phyloP scores from a whole-genome alignment of 2,113 vertebrate species.

The Microtus montanus region DNA sequence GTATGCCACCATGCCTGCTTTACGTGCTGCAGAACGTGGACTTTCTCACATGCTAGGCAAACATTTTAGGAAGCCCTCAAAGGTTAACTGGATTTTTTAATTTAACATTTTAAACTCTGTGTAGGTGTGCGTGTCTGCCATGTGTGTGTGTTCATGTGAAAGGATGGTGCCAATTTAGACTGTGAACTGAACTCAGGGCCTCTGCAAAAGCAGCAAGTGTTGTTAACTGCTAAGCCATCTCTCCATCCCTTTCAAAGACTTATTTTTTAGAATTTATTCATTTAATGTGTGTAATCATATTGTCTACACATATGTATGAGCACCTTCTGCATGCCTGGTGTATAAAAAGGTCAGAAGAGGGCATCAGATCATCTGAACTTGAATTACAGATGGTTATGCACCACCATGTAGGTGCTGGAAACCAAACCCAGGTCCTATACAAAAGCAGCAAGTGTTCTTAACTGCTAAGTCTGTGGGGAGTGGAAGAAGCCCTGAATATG shows the following conservation, averaged over 20 bases:
- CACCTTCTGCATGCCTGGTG: neutral
- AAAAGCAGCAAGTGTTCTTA: neutral
- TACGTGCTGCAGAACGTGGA: neutral
- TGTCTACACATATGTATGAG: neutral
- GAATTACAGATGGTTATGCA: neutral
- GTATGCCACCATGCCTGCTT: neutral
- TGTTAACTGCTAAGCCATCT: neutral
- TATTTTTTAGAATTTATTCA: neutral
- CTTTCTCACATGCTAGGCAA: neutral
- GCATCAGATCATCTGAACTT: neutral
- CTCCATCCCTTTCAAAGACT: neutral
- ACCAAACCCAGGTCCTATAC: neutral
- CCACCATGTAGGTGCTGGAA: neutral
- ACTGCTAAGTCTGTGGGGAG: neutral
- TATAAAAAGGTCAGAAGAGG: neutral
- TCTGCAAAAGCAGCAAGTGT: neutral
- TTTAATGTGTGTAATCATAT: neutral
- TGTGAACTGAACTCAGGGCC: neutral
- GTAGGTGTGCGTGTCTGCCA: neutral
- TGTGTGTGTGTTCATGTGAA: neutral
- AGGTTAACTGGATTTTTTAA: neutral
- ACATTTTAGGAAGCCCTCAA: neutral
- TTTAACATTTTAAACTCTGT: neutral
- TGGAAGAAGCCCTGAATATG: neutral
- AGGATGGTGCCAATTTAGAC: neutral